Percentiles rank a stretch among this genome's conserved stretches.
Conservation (phyloP, 2,888 invertebrate genomes). For the Phyto melanocephala region DNA sequence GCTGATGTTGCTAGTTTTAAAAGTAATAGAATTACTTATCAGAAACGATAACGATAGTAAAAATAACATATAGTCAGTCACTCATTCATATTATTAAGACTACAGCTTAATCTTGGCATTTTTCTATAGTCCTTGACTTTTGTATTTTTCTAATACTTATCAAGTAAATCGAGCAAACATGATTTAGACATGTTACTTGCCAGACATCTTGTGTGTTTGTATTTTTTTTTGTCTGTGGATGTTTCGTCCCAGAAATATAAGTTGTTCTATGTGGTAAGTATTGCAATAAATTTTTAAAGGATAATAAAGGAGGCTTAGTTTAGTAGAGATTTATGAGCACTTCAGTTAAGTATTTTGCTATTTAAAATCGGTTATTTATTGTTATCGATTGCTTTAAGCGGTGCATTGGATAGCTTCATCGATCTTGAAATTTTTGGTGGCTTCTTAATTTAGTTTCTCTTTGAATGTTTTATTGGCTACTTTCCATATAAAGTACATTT, state of each 20-base stretch:
- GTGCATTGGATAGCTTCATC: too few relatives aligned
- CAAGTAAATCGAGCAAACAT: neutral
- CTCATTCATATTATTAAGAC: too few relatives aligned
- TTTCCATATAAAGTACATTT: too few relatives aligned
- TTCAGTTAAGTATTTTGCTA: neutral
- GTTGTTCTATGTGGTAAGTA: neutral
- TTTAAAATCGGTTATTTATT: too few relatives aligned
- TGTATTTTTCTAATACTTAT: neutral
- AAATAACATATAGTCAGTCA: neutral
- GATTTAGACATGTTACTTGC: neutral
- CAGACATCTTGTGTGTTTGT: neutral
- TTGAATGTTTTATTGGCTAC: too few relatives aligned
- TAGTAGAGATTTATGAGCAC: neutral
- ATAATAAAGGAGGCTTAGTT: neutral
- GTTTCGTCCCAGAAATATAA: neutral
- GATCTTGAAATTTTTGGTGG: too few relatives aligned
- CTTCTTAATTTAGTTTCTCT: too few relatives aligned
- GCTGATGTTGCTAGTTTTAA: neutral
- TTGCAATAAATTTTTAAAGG: neutral
- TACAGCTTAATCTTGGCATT: neutral
- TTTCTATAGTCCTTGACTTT: neutral
- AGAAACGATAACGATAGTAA: neutral
- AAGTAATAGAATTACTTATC: neutral
- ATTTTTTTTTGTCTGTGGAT: neutral
- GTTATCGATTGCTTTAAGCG: too few relatives aligned